Evolutionary conservation across 1,140 invertebrate genomes (phyloP).

Genomic region (Lordiphosa stackelbergi): DNA sequence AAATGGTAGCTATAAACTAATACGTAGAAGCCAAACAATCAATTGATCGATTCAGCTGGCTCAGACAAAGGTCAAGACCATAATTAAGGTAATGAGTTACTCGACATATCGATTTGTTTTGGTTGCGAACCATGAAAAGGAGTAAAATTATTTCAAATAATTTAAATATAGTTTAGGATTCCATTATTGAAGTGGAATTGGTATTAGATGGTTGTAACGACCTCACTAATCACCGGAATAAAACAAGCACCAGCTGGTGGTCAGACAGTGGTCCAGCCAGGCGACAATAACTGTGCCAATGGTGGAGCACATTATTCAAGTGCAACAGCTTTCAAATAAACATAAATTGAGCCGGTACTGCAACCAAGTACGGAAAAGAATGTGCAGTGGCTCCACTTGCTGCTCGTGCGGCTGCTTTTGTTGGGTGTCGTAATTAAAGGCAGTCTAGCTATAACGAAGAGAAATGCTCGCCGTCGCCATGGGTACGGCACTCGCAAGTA

Average conservation of each 20-base stretch:
- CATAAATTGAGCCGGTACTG: constrained; percentile 58
- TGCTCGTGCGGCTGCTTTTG: too few relatives aligned
- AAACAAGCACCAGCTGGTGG: constrained; percentile 7
- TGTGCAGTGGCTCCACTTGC: constrained; percentile 22
- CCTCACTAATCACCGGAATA: constrained; percentile 7
- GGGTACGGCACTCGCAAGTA: constrained; percentile 17
- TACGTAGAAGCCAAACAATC: constrained; percentile 4
- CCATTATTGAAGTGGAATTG: too few relatives aligned
- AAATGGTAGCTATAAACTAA: constrained; percentile 3
- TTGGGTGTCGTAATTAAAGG: constrained; percentile 65
- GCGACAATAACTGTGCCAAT: constrained; percentile 10
- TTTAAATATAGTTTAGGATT: too few relatives aligned
- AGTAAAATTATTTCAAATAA: too few relatives aligned
- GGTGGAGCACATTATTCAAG: constrained; percentile 38
- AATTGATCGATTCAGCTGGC: constrained; percentile 29
- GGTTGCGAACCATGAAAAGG: too few relatives aligned
- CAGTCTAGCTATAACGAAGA: constrained; percentile 60
- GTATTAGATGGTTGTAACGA: too few relatives aligned
- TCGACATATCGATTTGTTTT: too few relatives aligned
- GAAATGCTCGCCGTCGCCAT: constrained; percentile 55
- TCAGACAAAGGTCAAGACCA: too few relatives aligned
- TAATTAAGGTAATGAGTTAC: too few relatives aligned
- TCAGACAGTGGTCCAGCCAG: constrained; percentile 14
- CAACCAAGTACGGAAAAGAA: not conserved
- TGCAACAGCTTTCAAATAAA: constrained; percentile 55